phyloP scores from a whole-genome alignment of 2,888 invertebrate genomes.

The Geotrupes spiniger region DNA sequence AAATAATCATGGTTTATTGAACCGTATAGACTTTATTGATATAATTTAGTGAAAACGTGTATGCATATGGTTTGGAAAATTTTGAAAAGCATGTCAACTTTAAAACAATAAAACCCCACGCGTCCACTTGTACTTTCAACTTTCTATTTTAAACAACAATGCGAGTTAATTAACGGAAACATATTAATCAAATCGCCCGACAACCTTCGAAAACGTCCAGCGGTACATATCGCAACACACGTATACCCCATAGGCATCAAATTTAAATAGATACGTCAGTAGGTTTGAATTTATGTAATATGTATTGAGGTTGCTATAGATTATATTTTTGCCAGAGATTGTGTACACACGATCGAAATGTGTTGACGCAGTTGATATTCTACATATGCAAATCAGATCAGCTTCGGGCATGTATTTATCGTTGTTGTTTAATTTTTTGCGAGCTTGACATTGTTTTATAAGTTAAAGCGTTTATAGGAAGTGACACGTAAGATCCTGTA shows the following conservation, averaged over 20 bases:
- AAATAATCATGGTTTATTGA: too few relatives aligned
- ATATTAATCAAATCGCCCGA: background rate
- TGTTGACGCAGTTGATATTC: background rate
- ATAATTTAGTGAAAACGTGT: too few relatives aligned
- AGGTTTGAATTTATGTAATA: conserved; percentile 21
- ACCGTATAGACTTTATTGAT: too few relatives aligned
- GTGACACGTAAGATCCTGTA: conserved; percentile 2
- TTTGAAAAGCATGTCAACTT: background rate
- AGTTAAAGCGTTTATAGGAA: background rate
- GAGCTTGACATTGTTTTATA: background rate
- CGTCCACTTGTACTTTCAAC: background rate
- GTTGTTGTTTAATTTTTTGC: background rate
- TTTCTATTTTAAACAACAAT: background rate
- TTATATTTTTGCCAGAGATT: conserved; percentile 2
- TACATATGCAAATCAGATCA: background rate
- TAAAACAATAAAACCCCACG: conserved; percentile 2
- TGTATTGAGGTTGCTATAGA: conserved; percentile 19
- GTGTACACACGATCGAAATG: background rate
- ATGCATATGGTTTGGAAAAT: too few relatives aligned
- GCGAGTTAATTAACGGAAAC: background rate
- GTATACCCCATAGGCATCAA: background rate
- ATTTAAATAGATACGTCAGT: conserved; percentile 1
- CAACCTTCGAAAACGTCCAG: background rate
- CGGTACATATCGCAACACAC: background rate
- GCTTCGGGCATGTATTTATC: background rate